Evolutionary conservation across 2,888 invertebrate genomes (phyloP).

Genomic region (Synergus laeviventris): DNA sequence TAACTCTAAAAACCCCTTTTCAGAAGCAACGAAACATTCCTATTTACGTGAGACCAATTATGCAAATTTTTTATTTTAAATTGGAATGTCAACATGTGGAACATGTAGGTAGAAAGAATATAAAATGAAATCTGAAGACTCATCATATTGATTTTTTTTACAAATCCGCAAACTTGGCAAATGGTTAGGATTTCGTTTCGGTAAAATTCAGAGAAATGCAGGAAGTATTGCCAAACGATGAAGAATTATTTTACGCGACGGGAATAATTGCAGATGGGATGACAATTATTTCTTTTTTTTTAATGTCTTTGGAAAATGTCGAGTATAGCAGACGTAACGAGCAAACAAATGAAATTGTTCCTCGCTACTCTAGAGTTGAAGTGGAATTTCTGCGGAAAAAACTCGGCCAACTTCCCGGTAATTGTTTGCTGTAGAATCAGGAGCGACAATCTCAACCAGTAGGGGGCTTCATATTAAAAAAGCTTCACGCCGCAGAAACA

Average conservation of each 20-base stretch:
- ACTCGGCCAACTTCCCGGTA: constrained; percentile 46
- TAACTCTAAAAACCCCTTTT: not conserved
- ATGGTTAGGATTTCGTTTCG: not conserved
- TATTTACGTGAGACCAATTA: too few species aligned
- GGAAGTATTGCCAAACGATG: constrained; percentile 18
- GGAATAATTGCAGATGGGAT: constrained; percentile 28
- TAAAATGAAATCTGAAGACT: not conserved
- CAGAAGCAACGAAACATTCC: not conserved
- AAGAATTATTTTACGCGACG: constrained; percentile 24
- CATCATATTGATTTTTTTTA: not conserved
- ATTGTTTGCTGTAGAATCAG: constrained; percentile 48
- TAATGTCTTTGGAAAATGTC: constrained; percentile 32
- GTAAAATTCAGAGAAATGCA: constrained; percentile 16
- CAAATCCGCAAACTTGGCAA: constrained; percentile 6
- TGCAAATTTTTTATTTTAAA: too few species aligned
- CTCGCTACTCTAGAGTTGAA: constrained; percentile 19
- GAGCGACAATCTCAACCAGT: constrained; percentile 38
- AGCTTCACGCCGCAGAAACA: constrained; percentile 28
- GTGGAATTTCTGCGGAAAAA: constrained; percentile 38
- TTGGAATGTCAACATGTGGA: not conserved
- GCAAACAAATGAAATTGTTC: constrained; percentile 40
- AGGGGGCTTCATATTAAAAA: constrained; percentile 34
- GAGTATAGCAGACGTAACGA: constrained; percentile 31
- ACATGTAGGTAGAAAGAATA: not conserved
- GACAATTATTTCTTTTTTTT: constrained; percentile 35